These are phyloP conservation scores for Petrolisthes cinctipes DNA, from an alignment of 2,888 invertebrate species.

Conservation along the genomic window DNA sequence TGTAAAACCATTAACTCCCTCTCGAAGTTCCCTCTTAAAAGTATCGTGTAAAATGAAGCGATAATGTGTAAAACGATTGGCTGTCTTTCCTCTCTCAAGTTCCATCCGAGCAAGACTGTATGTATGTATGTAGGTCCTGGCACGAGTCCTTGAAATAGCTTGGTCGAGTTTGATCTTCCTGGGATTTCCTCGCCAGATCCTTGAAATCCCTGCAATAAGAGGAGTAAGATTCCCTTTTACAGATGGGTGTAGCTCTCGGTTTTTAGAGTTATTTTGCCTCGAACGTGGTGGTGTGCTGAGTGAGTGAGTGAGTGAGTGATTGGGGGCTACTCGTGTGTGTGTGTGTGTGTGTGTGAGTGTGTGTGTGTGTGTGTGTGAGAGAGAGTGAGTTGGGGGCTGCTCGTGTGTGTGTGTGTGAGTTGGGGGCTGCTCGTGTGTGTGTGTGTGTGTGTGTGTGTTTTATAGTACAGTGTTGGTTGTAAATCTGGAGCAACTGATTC, in stretches of 20 bases:
- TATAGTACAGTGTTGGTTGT: too few relatives aligned
- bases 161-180: neutral
- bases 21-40: too few relatives aligned
- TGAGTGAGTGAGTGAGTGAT: too few relatives aligned
- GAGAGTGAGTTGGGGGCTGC: too few relatives aligned
- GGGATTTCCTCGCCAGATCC: neutral
- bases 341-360: too few relatives aligned
- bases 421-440: too few relatives aligned
- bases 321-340: too few relatives aligned
- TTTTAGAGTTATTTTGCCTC: neutral
- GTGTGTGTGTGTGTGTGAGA: too few relatives aligned
- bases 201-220: neutral
- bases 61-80: neutral
- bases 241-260: neutral
- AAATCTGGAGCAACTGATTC: too few relatives aligned
- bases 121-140: neutral
- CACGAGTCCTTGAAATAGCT: conserved; percentile 1
- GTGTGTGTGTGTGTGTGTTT: too few relatives aligned
- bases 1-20: too few relatives aligned
- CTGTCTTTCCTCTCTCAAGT: neutral
- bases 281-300: neutral
- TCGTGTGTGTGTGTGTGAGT: too few relatives aligned
- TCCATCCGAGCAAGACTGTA: neutral
- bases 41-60: neutral
- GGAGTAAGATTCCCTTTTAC: neutral